These are phyloP conservation scores for Schrankia costaestrigalis DNA, from an alignment of 2,888 invertebrate genomes.

Conservation along the genomic window DNA sequence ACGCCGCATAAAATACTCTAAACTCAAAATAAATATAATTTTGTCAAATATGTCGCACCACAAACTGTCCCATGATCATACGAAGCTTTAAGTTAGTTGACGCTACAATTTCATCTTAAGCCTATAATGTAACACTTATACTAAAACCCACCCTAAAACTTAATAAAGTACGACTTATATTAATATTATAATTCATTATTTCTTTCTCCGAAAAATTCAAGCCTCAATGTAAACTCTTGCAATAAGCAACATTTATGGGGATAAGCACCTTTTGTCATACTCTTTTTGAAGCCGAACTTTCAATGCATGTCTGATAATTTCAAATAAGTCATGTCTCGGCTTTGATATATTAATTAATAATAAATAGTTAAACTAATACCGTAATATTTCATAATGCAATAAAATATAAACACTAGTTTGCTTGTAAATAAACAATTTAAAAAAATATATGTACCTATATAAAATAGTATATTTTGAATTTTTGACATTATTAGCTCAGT, in stretches of 20 bases:
- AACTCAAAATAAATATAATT: too few relatives aligned
- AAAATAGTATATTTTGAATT: too few relatives aligned
- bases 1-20: too few relatives aligned
- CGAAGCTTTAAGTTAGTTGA: conserved; percentile 23
- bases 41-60: background rate
- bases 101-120: conserved; percentile 35
- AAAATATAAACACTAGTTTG: too few relatives aligned
- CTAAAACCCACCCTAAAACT: conserved; percentile 47
- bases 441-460: too few relatives aligned
- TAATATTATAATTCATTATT: conserved; percentile 30
- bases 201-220: conserved; percentile 32
- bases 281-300: conserved; percentile 14
- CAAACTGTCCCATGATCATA: conserved; percentile 4
- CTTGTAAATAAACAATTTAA: too few relatives aligned
- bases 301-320: conserved; percentile 7
- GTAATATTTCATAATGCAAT: too few relatives aligned
- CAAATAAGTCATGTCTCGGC: conserved; percentile 11
- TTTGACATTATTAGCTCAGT: too few relatives aligned
- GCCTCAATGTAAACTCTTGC: conserved; percentile 45
- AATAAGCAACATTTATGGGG: conserved; percentile 36
- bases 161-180: conserved; percentile 41
- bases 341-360: conserved; percentile 4
- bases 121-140: conserved; percentile 61
- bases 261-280: conserved; percentile 33
- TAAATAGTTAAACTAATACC: too few relatives aligned